phyloP scores from a whole-genome alignment of 2,888 invertebrate genomes.

The Pachycephus smyrnensis region DNA sequence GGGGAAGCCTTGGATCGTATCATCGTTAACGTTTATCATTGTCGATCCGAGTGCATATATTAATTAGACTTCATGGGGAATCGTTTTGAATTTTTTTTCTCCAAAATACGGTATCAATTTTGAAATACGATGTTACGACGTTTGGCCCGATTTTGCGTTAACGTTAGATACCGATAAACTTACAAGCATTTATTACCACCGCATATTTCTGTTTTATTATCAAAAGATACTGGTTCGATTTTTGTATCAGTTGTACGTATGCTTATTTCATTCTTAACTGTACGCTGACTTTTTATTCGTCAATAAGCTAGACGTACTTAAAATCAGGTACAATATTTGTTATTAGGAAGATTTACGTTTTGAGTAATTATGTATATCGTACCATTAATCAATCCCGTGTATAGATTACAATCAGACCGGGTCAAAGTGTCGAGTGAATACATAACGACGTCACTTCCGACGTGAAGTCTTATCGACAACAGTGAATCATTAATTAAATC shows the following conservation, averaged over 20 bases:
- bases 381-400: background rate
- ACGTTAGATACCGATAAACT: background rate
- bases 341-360: background rate
- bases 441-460: background rate
- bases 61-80: background rate
- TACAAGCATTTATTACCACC: background rate
- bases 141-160: background rate
- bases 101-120: background rate
- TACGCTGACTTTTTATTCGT: background rate
- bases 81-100: background rate
- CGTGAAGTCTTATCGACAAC: background rate
- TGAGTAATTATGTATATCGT: background rate
- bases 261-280: background rate
- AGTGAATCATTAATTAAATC: background rate
- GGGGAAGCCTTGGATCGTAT: background rate
- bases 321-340: conserved; percentile 6
- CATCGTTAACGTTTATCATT: background rate
- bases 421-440: background rate
- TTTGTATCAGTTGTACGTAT: background rate
- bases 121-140: background rate
- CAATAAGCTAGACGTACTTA: background rate
- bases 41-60: background rate
- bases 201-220: background rate
- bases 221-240: background rate
- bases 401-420: background rate